Base-by-base conservation (phyloP, 2,888 invertebrate species). In the Flabesymbios commensalis region DNA sequence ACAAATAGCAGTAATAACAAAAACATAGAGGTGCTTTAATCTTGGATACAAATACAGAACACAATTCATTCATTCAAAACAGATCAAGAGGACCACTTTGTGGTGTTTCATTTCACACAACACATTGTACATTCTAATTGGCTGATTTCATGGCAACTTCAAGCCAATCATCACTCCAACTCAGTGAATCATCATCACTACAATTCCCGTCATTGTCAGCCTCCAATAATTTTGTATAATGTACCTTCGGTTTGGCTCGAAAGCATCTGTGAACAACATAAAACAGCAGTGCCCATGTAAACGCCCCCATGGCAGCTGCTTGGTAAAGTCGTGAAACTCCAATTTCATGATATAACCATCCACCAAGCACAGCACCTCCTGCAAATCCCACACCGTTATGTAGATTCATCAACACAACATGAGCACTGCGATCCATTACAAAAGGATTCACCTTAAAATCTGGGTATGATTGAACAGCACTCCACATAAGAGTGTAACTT, bases 381-480 rank as follows among this genome's bases (percentile, higher is more conserved):
- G 73, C 73, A 52, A 76, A 75, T 2, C 79, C 80, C n/a, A 79
- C 51, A 24, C 78, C 78, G 59, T 75, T 74, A 63, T 78, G 76
- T 17, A 77, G 62, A 4, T 75, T 73, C 1, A 75, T 75, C 36
- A 79, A 57, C 7, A 80, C 69, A 32, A 75, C 74, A 2, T 75
- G 63, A 22, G 78, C 75, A 57, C 77, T 77, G 47, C 79, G 69
- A 55, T 77, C 76, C 3, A 77, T 68, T 1, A 74, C 71, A 26
- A 53, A 56, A 2, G 67, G 60, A 51, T 63, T 65, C 14, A 65
- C 28, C 22, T 59, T 24, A 58, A 67, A 67, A 39, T 65, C 67
- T 1, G 65, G 57, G 42, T 65, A 64, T 24, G 33, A 36, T 42
- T 48, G 48, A 7, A 67, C 31, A 5, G 67, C 52, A 14, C 26